Base-by-base conservation (phyloP, 2,113 vertebrate species). In the Onychostruthus taczanowskii region DNA sequence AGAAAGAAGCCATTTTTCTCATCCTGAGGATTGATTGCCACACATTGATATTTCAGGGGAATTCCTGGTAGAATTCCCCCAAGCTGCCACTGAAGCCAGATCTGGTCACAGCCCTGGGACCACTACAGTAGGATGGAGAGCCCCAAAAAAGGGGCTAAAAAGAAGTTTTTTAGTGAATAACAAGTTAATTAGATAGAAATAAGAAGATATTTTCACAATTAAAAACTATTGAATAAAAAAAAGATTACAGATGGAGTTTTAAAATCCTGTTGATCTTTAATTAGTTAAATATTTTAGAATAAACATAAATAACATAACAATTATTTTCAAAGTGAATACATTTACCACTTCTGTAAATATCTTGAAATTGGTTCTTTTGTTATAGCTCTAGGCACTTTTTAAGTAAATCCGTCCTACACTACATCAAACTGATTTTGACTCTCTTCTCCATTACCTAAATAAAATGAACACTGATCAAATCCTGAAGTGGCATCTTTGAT, bases 1-100 rank as follows among this genome's bases (percentile, higher is more conserved):
- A 84, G 22, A 50, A 64, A 83, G 35, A 76, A 70, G 13, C 16
- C 3, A 28, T 37, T 75, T 63, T 53, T 68, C 18, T 61, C 27
- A 63, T 12, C 16, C 16, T 43, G 27, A 79, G 35, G 15, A 50
- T 0, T 27, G 26, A 22, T 28, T 37, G 16, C 7, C 8, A 47
- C n/a, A 18, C 0, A 0, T 0, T 67, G 26, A 7, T 67, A 18
- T 72, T 63, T 35, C 50, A 75, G 4, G n/a, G n/a, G n/a, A 9
- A 33, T 6, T 74, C 22, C 11, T 75, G 5, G 17, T 39, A 27
- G 16, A 43, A 20, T 64, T 84, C 4, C 7, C 16, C 11, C 16
- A 75, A 61, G 43, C 35, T 85, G 23, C 47, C 2, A 1, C 44
- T 52, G 52, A 72, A 67, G 28, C 26, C 10, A 58, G 9, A 55